phyloP scores from a whole-genome alignment of 2,113 vertebrate genomes.

The Litocranius walleri region DNA sequence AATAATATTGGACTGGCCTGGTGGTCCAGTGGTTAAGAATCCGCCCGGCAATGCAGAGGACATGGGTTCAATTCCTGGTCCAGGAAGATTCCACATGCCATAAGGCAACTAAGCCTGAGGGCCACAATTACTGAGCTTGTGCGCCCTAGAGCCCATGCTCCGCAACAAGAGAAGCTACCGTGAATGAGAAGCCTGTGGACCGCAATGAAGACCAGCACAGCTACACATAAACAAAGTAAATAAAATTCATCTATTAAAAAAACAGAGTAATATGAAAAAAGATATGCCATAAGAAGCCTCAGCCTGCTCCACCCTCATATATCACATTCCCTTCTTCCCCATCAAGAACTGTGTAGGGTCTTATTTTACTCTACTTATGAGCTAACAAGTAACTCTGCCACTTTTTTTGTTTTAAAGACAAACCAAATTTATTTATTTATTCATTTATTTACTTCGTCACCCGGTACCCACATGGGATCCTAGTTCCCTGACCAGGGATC shows the following conservation, averaged over 20 bases:
- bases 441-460: background rate
- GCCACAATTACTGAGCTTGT: background rate
- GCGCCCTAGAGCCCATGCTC: background rate
- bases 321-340: background rate
- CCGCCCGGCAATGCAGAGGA: fast-evolving
- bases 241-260: background rate
- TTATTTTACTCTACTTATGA: background rate
- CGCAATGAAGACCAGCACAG: background rate
- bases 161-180: fast-evolving
- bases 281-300: background rate
- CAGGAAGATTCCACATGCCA: background rate
- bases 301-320: background rate
- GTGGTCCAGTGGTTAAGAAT: background rate
- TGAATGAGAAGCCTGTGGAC: background rate
- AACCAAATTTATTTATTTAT: background rate
- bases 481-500: background rate
- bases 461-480: background rate
- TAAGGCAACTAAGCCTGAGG: background rate
- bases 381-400: background rate
- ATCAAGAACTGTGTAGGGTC: background rate
- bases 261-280: background rate
- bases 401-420: background rate
- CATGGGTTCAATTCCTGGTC: background rate
- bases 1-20: background rate
- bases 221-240: background rate